phyloP scores from a whole-genome alignment of 2,888 invertebrate genomes.

The Cylloceria caligata region DNA sequence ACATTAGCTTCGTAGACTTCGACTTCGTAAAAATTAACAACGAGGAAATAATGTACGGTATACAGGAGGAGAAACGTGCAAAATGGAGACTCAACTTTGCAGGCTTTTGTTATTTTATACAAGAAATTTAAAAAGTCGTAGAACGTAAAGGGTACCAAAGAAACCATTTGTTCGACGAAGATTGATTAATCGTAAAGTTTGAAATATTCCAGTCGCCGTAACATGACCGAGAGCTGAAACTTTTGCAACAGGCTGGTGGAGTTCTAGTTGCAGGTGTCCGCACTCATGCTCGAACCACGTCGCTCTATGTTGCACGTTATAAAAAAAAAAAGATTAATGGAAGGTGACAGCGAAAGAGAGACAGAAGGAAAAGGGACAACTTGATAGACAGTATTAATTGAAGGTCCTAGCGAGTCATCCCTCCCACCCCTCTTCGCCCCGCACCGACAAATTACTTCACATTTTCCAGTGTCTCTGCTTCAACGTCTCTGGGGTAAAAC shows the following conservation, averaged over 20 bases:
- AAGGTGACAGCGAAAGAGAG: conserved; percentile 11
- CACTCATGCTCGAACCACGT: background rate
- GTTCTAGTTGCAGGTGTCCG: background rate
- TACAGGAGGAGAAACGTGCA: too few relatives aligned
- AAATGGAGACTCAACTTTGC: too few relatives aligned
- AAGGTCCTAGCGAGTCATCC: conserved; percentile 55
- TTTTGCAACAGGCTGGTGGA: conserved; percentile 13
- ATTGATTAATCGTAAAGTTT: conserved; percentile 20
- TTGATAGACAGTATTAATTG: conserved; percentile 70
- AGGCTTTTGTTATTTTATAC: background rate
- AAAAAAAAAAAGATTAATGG: conserved; percentile 34
- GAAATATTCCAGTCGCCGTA: background rate
- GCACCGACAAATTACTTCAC: conserved; percentile 66
- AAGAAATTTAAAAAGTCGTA: background rate
- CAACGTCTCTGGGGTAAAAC: conserved; percentile 42
- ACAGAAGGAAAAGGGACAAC: conserved; percentile 33
- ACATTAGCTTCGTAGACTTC: too few relatives aligned
- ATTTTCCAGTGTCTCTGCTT: conserved; percentile 67
- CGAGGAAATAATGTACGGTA: too few relatives aligned
- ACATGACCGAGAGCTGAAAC: background rate
- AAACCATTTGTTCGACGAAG: background rate
- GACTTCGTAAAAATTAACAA: too few relatives aligned
- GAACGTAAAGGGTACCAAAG: background rate
- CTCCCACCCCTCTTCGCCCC: too few relatives aligned
- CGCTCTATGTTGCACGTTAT: background rate